Percentiles rank a stretch among this genome's conserved stretches.
Conservation (phyloP, 2,797 vertebrate genomes). For the Sebastes trivittatus region DNA sequence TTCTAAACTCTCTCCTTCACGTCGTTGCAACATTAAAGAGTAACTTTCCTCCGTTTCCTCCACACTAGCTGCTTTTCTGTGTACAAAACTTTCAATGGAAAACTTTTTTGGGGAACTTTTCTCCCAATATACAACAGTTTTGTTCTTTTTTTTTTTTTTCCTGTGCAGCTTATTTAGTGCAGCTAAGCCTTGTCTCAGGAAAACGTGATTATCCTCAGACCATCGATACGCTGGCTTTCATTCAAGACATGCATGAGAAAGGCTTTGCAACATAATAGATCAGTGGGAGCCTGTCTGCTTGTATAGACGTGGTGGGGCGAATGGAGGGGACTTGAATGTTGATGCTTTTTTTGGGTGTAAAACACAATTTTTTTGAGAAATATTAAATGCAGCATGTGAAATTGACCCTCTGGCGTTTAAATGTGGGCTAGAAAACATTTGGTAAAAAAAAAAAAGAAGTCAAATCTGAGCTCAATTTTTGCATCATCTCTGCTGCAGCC, state of each 20-base stretch:
- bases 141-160: conserved; percentile 24
- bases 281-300: conserved; percentile 80
- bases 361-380: neutral
- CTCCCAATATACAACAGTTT: conserved; percentile 21
- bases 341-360: conserved; percentile 47
- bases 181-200: conserved; percentile 73
- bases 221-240: conserved; percentile 73
- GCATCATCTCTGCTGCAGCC: neutral
- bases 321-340: conserved; percentile 61
- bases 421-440: neutral
- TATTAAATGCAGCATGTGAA: neutral
- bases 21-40: neutral
- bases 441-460: neutral
- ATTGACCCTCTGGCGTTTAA: neutral
- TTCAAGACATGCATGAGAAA: conserved; percentile 83
- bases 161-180: conserved; percentile 67
- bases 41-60: neutral
- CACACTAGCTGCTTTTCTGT: neutral
- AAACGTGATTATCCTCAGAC: conserved; percentile 80
- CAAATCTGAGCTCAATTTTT: neutral
- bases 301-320: conserved; percentile 58
- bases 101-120: neutral
- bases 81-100: neutral
- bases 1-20: neutral
- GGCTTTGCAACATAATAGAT: conserved; percentile 80